Conservation (phyloP, 1,140 invertebrate genomes). For the Platyscapa corneri region DNA sequence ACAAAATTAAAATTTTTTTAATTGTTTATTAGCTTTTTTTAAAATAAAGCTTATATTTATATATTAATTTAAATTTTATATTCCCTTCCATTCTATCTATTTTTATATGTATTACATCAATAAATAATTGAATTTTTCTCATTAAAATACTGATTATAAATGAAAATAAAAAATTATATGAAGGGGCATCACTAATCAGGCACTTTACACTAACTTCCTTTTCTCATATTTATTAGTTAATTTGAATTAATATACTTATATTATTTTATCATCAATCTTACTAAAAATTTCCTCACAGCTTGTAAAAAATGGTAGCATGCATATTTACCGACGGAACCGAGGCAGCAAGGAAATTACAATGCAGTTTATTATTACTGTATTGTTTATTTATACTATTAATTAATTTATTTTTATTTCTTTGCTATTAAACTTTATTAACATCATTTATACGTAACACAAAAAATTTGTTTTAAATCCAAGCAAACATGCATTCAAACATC, state of each 20-base stretch:
- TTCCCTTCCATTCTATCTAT: too few species aligned
- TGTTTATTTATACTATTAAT: slow-evolving; percentile 14
- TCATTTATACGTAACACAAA: slow-evolving; percentile 41
- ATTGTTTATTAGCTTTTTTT: too few species aligned
- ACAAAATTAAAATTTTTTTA: too few species aligned
- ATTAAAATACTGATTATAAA: slow-evolving; percentile 34
- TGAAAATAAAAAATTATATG: slow-evolving; percentile 47
- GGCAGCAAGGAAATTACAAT: slow-evolving; percentile 7
- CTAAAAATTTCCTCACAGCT: slow-evolving; percentile 9
- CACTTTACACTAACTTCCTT: slow-evolving; percentile 70
- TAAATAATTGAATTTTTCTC: neutral
- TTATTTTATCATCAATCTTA: slow-evolving; percentile 9
- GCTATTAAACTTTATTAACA: slow-evolving; percentile 22
- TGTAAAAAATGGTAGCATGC: slow-evolving; percentile 36
- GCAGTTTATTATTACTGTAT: slow-evolving; percentile 33
- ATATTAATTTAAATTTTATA: too few species aligned
- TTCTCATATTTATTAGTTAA: slow-evolving; percentile 38
- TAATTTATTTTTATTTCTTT: slow-evolving; percentile 20
- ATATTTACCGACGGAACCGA: slow-evolving; percentile 33
- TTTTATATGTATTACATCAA: neutral
- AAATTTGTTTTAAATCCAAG: slow-evolving; percentile 42
- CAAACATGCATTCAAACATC: slow-evolving; percentile 47
- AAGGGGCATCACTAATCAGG: slow-evolving; percentile 71
- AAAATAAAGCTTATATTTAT: too few species aligned
- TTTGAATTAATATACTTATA: slow-evolving; percentile 21